Percentiles rank a stretch among this genome's conserved stretches.
Evolutionary conservation across 2,113 vertebrate genomes (phyloP).

Genomic region (Grantiella picta): DNA sequence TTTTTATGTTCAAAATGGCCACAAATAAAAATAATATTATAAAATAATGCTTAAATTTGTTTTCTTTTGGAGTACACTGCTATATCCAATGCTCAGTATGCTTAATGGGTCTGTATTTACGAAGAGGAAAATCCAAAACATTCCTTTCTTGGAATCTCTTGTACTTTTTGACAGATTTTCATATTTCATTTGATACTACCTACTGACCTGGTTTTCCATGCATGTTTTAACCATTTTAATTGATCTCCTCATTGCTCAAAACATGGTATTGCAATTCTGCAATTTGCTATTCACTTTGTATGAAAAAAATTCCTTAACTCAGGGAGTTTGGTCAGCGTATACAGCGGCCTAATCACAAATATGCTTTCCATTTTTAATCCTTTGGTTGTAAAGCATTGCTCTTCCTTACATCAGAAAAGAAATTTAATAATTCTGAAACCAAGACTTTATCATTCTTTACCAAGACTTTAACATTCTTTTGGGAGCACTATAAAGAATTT

Average conservation of each 20-base stretch:
- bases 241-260: background rate
- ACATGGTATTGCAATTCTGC: background rate
- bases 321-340: background rate
- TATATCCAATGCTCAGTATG: background rate
- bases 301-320: background rate
- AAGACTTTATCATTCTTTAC: background rate
- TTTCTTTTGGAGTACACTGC: background rate
- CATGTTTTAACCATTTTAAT: background rate
- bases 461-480: background rate
- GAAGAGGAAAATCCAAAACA: background rate
- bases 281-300: background rate
- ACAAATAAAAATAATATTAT: background rate
- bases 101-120: background rate
- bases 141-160: background rate
- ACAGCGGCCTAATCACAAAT: background rate
- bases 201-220: background rate
- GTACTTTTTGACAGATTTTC: background rate
- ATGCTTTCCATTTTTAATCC: background rate
- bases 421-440: background rate
- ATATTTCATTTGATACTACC: background rate
- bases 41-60: background rate
- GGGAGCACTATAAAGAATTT: background rate
- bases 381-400: background rate
- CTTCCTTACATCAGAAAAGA: background rate
- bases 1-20: background rate